Conservation (phyloP, 2,888 invertebrate species). For the Troides aeacus region DNA sequence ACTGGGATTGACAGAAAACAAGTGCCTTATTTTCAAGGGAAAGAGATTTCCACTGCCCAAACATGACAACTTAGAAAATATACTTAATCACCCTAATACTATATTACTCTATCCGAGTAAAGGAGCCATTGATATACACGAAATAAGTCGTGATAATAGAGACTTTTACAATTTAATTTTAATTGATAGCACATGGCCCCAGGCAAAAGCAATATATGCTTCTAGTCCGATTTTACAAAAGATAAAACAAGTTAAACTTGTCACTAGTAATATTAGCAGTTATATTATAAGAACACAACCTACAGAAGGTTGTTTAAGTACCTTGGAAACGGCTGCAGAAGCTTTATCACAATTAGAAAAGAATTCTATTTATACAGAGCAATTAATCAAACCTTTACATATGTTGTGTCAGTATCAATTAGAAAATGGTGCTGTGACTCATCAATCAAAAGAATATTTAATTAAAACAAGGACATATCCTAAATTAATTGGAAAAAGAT, state of each 20-base stretch:
- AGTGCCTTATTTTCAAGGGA: conserved; percentile 89
- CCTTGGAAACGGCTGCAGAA: conserved; percentile 91
- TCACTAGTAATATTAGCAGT: conserved; percentile 86
- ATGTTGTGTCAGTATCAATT: conserved; percentile 92
- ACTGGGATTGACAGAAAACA: conserved; percentile 85
- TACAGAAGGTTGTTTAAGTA: conserved; percentile 93
- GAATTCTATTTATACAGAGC: conserved; percentile 81
- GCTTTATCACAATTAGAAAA: conserved; percentile 89
- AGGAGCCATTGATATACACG: conserved; percentile 84
- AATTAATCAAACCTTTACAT: conserved; percentile 88
- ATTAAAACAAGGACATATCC: conserved; percentile 89
- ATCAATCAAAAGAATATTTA: conserved; percentile 94
- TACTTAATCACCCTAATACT: conserved; percentile 84
- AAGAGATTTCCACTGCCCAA: conserved; percentile 89
- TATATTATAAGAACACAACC: conserved; percentile 97
- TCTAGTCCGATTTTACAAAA: conserved; percentile 87
- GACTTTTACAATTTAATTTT: conserved; percentile 87
- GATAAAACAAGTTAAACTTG: conserved; percentile 90
- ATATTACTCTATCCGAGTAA: conserved; percentile 90
- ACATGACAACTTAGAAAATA: conserved; percentile 82
- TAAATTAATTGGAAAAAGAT: conserved; percentile 88
- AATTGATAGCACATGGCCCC: conserved; percentile 97
- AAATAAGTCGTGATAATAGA: conserved; percentile 61
- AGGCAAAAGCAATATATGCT: conserved; percentile 94
- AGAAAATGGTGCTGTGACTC: conserved; percentile 94